These are phyloP conservation scores for Aldabrachelys gigantea DNA, from an alignment of 2,113 vertebrate genomes.

Conservation along the genomic window DNA sequence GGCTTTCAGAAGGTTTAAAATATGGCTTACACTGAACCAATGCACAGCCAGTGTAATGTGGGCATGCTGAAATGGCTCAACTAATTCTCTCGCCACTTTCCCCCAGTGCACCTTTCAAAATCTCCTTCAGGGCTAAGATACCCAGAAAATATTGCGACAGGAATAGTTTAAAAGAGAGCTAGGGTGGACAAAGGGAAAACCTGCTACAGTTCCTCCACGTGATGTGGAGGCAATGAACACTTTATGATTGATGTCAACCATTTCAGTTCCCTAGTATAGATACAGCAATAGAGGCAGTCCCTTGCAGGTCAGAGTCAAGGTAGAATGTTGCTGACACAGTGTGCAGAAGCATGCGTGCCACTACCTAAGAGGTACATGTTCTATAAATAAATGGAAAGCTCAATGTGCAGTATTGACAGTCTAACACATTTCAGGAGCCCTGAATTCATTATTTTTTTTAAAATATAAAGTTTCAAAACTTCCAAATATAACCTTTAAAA, in stretches of 20 bases:
- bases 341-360: not conserved
- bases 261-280: not conserved
- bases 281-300: not conserved
- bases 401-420: not conserved
- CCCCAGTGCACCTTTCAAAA: not conserved
- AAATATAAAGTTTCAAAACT: not conserved
- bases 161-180: conserved; percentile 26
- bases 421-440: not conserved
- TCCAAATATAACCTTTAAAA: not conserved
- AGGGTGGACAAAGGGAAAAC: not conserved
- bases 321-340: not conserved
- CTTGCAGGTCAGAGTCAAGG: not conserved
- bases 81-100: not conserved
- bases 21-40: not conserved
- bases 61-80: not conserved
- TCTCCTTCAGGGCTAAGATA: not conserved
- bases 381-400: not conserved
- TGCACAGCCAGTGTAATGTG: not conserved
- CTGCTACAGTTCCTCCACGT: not conserved
- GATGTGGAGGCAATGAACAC: not conserved
- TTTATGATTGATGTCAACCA: not conserved
- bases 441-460: not conserved
- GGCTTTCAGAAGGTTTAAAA: not conserved
- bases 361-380: not conserved
- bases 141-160: not conserved